Percentiles rank a stretch among this genome's conserved stretches.
These are phyloP conservation scores for Motacilla tschutschensis DNA, from an alignment of 2,113 vertebrate genomes.

Conservation along the genomic window DNA sequence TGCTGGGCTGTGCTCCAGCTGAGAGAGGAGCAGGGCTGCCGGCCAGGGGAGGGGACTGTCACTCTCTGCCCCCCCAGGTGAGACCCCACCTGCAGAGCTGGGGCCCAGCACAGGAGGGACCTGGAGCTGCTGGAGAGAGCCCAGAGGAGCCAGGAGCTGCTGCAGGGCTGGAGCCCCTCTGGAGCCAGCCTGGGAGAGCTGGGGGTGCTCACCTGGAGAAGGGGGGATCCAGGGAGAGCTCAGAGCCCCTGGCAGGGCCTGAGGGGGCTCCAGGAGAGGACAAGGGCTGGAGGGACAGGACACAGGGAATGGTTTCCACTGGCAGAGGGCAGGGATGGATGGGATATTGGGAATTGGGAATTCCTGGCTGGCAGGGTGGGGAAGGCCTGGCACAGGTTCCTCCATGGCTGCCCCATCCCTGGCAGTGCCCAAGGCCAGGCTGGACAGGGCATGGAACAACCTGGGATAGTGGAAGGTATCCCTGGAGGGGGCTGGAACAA, in stretches of 20 bases:
- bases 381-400: not conserved
- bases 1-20: not conserved
- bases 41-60: not conserved
- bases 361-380: not conserved
- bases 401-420: not conserved
- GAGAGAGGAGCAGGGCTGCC: not conserved
- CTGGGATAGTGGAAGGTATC: not conserved
- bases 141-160: not conserved
- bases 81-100: not conserved
- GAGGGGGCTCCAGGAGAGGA: not conserved
- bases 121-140: not conserved
- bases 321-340: not conserved
- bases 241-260: not conserved
- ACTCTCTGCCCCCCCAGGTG: not conserved
- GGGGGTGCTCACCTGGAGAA: rapidly evolving
- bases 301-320: not conserved
- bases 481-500: not conserved
- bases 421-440: not conserved
- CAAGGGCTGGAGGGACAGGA: not conserved
- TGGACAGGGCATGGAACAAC: rapidly evolving
- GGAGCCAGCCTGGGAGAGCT: not conserved
- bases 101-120: not conserved
- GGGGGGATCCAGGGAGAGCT: not conserved
- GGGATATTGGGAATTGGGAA: not conserved
- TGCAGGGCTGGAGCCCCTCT: not conserved